These are phyloP conservation scores for Psophia crepitans DNA, from an alignment of 2,113 vertebrate genomes.

Conservation along the genomic window DNA sequence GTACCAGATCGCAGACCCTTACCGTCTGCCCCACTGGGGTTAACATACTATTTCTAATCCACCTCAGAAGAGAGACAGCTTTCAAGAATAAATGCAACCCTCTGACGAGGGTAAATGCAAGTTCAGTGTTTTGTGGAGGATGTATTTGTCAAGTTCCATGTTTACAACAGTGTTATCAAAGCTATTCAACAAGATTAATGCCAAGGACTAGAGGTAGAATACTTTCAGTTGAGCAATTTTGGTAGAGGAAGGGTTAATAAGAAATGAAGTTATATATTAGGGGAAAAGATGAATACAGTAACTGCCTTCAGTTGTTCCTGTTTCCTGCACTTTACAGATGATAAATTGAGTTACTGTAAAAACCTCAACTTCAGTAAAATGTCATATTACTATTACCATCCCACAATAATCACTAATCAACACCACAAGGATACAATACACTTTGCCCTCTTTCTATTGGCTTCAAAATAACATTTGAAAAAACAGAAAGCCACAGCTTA, in stretches of 20 bases:
- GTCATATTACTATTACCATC: not conserved
- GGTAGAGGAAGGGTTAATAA: not conserved
- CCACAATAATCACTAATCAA: not conserved
- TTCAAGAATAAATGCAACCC: not conserved
- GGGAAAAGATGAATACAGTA: not conserved
- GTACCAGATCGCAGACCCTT: not conserved
- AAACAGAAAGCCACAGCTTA: not conserved
- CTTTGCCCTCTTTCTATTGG: not conserved
- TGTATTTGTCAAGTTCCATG: not conserved
- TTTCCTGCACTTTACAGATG: not conserved
- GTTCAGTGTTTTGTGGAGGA: not conserved
- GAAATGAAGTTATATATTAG: not conserved
- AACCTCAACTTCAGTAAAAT: not conserved
- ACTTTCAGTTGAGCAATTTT: not conserved
- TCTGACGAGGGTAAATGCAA: not conserved
- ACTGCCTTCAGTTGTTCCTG: not conserved
- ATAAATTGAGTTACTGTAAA: not conserved
- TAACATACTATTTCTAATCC: not conserved
- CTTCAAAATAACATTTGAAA: not conserved
- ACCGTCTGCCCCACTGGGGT: not conserved
- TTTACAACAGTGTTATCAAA: not conserved
- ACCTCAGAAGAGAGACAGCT: not conserved
- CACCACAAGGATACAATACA: not conserved
- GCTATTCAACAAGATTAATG: not conserved
- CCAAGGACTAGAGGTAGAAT: not conserved